Evolutionary conservation across 2,113 vertebrate genomes (phyloP).

Genomic region (Orycteropus afer): DNA sequence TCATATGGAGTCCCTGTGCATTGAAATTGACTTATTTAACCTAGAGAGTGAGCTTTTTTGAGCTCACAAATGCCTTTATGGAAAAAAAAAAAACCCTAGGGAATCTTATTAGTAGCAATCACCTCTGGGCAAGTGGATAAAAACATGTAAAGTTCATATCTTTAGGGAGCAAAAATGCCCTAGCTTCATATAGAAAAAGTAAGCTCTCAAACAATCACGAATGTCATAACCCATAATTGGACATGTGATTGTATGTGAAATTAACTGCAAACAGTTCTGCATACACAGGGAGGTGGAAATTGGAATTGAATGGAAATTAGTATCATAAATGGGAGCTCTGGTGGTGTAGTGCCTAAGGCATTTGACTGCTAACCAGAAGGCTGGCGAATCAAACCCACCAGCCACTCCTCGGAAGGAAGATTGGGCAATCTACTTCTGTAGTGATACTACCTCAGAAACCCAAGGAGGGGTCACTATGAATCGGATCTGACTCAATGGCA

Average conservation of each 20-base stretch:
- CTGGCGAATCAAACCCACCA: too few relatives aligned
- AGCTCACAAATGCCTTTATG: background rate
- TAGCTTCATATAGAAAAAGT: background rate
- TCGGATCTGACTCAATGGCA: too few relatives aligned
- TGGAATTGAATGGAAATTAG: background rate
- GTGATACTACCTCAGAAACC: too few relatives aligned
- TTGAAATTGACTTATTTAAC: too few relatives aligned
- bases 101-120: background rate
- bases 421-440: too few relatives aligned
- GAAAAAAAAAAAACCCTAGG: background rate
- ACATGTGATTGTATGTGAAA: background rate
- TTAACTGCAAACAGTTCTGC: background rate
- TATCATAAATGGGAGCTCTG: too few relatives aligned
- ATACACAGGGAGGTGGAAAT: background rate
- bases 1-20: too few relatives aligned
- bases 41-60: background rate
- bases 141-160: background rate
- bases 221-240: background rate
- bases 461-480: too few relatives aligned
- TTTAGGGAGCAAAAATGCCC: background rate
- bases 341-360: too few relatives aligned
- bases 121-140: background rate
- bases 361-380: too few relatives aligned
- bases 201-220: background rate
- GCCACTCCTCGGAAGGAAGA: too few relatives aligned